phyloP scores from a whole-genome alignment of 2,888 invertebrate genomes.

The Thera obeliscata region DNA sequence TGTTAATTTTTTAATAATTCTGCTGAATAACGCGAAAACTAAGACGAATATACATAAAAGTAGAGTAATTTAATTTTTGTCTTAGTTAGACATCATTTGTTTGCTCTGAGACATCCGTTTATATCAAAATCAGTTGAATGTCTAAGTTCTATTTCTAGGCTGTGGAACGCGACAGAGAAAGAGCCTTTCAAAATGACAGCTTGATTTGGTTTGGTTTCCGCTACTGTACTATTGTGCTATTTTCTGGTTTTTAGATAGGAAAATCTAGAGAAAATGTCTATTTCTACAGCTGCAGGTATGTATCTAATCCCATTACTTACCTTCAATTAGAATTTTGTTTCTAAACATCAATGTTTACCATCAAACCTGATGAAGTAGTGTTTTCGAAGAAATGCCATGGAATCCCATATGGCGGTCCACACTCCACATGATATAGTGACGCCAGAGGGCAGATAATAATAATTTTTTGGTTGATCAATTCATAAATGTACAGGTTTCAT shows the following conservation, averaged over 20 bases:
- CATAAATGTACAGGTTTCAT: conserved; percentile 44
- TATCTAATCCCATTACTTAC: conserved; percentile 50
- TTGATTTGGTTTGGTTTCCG: conserved; percentile 85
- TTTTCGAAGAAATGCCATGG: conserved; percentile 83
- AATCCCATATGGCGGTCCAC: conserved; percentile 84
- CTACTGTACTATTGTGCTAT: conserved; percentile 84
- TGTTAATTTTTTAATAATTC: conserved; percentile 17
- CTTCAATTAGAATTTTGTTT: conserved; percentile 47
- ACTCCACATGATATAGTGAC: conserved; percentile 83
- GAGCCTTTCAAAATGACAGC: conserved; percentile 81
- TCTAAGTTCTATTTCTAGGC: conserved; percentile 17
- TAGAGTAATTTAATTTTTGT: neutral
- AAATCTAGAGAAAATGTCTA: conserved; percentile 77
- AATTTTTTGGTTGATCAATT: conserved; percentile 52
- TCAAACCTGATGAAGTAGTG: conserved; percentile 73
- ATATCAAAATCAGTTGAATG: conserved; percentile 6
- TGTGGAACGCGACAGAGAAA: conserved; percentile 63
- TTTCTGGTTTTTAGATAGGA: conserved; percentile 76
- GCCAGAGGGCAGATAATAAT: conserved; percentile 67
- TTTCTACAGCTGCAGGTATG: conserved; percentile 81
- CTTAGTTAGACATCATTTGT: neutral
- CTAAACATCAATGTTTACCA: conserved; percentile 57
- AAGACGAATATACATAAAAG: neutral
- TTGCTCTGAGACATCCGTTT: neutral
- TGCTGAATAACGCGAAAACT: neutral